Evolutionary conservation across 2,888 invertebrate species (phyloP).

Genomic region (Thelaira solivaga): DNA sequence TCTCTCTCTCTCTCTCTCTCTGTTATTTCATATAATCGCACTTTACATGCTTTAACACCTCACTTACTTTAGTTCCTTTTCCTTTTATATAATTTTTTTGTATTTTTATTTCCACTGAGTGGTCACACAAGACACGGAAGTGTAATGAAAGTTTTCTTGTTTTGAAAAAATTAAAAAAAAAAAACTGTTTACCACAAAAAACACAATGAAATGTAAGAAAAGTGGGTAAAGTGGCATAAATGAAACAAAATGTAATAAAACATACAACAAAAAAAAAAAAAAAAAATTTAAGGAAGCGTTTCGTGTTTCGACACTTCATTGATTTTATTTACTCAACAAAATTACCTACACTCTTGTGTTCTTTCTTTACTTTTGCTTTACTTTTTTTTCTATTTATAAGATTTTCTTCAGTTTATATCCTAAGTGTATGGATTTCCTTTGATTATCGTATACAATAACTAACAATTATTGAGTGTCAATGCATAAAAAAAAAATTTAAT

Average conservation of each 20-base stretch:
- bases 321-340: conserved; percentile 50
- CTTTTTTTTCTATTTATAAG: conserved; percentile 12
- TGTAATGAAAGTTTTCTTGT: conserved; percentile 31
- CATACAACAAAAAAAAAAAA: background rate
- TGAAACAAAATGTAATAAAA: background rate
- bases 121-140: conserved; percentile 31
- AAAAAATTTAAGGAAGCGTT: conserved; percentile 54
- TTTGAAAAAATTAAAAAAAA: conserved; percentile 19
- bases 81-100: background rate
- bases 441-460: conserved; percentile 18
- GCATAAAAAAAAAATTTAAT: background rate
- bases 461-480: conserved; percentile 29
- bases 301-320: conserved; percentile 53
- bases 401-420: conserved; percentile 9
- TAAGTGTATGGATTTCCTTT: conserved; percentile 26
- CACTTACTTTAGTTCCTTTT: conserved; percentile 7
- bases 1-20: background rate
- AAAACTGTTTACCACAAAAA: conserved; percentile 3
- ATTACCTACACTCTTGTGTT: conserved; percentile 52
- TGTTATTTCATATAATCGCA: conserved; percentile 47
- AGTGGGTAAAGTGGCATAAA: conserved; percentile 13
- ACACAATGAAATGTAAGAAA: conserved; percentile 14
- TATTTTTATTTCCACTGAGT: conserved; percentile 32
- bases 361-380: conserved; percentile 15
- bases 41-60: conserved; percentile 54